Evolutionary conservation across 2,113 vertebrate species (phyloP).

Genomic region (Cryptoleucopteryx plumbea): DNA sequence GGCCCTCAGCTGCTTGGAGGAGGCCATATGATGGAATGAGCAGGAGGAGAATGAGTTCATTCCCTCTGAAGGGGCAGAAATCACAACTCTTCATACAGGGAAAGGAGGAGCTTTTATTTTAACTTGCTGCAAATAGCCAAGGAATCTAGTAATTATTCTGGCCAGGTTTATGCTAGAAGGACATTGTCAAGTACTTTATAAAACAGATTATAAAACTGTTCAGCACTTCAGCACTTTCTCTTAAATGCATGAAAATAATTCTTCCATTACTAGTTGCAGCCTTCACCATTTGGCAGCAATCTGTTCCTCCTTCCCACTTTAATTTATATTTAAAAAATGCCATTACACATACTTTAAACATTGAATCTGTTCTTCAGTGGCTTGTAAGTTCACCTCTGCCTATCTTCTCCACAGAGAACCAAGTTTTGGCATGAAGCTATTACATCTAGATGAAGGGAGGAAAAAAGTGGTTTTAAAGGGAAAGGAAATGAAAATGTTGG

Average conservation of each 20-base stretch:
- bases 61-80: not conserved
- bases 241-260: slow-evolving; percentile 20
- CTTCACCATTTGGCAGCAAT: slow-evolving; percentile 21
- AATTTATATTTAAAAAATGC: not conserved
- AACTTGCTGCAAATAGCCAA: slow-evolving; percentile 1
- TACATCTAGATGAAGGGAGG: not conserved
- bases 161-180: slow-evolving; percentile 8
- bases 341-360: not conserved
- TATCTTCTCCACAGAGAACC: not conserved
- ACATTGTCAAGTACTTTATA: slow-evolving; percentile 17
- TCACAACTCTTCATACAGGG: not conserved
- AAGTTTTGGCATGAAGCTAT: not conserved
- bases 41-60: not conserved
- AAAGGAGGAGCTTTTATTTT: not conserved
- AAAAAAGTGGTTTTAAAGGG: not conserved
- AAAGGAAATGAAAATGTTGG: not conserved
- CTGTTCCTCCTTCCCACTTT: not conserved
- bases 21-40: not conserved
- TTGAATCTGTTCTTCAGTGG: not conserved
- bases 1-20: not conserved
- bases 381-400: not conserved
- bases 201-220: slow-evolving; percentile 45
- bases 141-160: slow-evolving; percentile 10
- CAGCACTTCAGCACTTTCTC: slow-evolving; percentile 1
- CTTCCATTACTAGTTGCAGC: slow-evolving; percentile 6